Evolutionary conservation across 2,888 invertebrate species (phyloP).

Genomic region (Neoaliturus tenellus): DNA sequence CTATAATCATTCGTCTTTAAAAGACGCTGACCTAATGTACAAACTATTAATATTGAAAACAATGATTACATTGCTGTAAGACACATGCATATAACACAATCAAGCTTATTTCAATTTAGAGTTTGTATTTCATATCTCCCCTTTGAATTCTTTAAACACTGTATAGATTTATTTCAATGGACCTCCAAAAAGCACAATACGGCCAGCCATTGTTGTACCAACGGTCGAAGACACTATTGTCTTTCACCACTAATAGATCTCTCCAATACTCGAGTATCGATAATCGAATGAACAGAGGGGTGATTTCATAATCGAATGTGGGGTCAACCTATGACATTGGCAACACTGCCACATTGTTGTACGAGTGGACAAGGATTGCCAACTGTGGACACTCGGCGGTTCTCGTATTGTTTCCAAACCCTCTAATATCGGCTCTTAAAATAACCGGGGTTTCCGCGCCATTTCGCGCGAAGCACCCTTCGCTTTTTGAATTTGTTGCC

Average conservation of each 20-base stretch:
- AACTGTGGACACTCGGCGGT: neutral
- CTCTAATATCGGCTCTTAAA: conserved; percentile 55
- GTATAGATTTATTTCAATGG: neutral
- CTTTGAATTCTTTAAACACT: too few species aligned
- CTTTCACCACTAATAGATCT: neutral
- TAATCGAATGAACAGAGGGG: conserved; percentile 4
- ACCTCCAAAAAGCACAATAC: neutral
- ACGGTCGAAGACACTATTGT: conserved; percentile 1
- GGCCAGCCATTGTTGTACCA: neutral
- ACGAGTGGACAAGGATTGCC: conserved; percentile 6
- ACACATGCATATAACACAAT: too few species aligned
- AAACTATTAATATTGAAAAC: too few species aligned
- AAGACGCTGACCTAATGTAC: too few species aligned
- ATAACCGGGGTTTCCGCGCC: conserved; percentile 50
- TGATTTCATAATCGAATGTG: conserved; percentile 17
- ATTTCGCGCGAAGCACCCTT: conserved; percentile 51
- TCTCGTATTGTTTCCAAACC: conserved; percentile 40
- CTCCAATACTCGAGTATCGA: neutral
- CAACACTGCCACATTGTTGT: conserved; percentile 12
- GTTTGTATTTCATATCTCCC: too few species aligned
- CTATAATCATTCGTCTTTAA: too few species aligned
- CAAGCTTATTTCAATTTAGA: too few species aligned
- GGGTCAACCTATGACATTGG: conserved; percentile 11
- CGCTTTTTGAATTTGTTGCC: conserved; percentile 57
- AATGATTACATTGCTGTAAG: too few species aligned